phyloP scores from a whole-genome alignment of 2,113 vertebrate species.

The Fregata magnificens region DNA sequence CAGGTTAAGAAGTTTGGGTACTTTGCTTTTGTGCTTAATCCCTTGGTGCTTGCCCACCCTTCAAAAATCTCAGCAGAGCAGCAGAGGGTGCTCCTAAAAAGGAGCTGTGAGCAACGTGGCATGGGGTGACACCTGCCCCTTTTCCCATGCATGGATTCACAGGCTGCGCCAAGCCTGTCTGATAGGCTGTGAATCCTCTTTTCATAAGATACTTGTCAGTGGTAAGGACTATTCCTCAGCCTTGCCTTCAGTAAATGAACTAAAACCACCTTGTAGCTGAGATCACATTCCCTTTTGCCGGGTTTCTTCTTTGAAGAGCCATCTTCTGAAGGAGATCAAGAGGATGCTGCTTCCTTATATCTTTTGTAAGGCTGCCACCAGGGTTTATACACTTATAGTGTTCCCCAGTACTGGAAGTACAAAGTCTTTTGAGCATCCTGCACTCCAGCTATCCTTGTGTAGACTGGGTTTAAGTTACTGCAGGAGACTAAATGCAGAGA shows the following conservation, averaged over 20 bases:
- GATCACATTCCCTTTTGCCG: background rate
- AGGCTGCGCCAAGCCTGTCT: background rate
- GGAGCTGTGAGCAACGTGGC: background rate
- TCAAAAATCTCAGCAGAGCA: background rate
- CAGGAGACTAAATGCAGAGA: background rate
- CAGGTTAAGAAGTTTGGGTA: background rate
- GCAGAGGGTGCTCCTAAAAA: background rate
- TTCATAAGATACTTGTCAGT: background rate
- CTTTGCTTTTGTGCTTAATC: background rate
- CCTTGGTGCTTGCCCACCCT: background rate
- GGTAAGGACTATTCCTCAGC: background rate
- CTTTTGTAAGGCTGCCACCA: background rate
- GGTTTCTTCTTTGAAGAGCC: background rate
- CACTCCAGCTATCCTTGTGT: accelerated
- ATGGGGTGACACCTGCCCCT: background rate
- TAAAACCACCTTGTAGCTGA: background rate
- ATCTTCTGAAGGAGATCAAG: background rate
- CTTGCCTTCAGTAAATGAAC: background rate
- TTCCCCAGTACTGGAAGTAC: background rate
- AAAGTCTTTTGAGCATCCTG: background rate
- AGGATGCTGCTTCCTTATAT: background rate
- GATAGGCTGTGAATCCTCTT: background rate
- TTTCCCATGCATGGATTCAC: background rate
- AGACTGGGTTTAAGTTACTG: background rate
- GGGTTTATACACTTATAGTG: background rate